Percentiles rank a stretch among this genome's conserved stretches.
phyloP scores from a whole-genome alignment of 2,113 vertebrate genomes.

The Silurus asotus region DNA sequence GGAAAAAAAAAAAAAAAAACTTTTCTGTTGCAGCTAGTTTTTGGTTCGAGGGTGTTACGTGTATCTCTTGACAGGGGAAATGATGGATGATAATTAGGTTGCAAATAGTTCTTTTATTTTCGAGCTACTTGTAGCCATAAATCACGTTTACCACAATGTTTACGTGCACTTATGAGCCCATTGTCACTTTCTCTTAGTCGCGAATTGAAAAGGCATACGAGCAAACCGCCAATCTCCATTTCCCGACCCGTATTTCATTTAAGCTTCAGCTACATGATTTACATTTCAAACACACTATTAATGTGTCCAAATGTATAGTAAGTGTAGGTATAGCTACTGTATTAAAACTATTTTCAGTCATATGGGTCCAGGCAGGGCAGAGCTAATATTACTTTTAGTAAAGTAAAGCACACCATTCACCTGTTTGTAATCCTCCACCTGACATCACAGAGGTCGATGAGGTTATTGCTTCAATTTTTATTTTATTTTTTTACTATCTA shows the following conservation, averaged over 20 bases:
- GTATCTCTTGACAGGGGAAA: slow-evolving; percentile 57
- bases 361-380: neutral
- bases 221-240: slow-evolving; percentile 58
- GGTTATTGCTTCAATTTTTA: neutral
- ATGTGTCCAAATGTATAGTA: neutral
- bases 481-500: neutral
- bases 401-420: slow-evolving; percentile 21
- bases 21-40: slow-evolving; percentile 32
- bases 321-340: neutral
- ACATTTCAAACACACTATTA: neutral
- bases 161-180: slow-evolving; percentile 66
- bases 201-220: slow-evolving; percentile 54
- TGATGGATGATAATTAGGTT: slow-evolving; percentile 69
- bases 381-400: slow-evolving; percentile 27
- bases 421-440: neutral
- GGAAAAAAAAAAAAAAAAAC: slow-evolving; percentile 28
- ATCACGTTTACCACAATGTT: slow-evolving; percentile 65
- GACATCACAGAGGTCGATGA: neutral
- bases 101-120: slow-evolving; percentile 66
- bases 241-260: slow-evolving; percentile 14
- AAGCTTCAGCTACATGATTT: neutral
- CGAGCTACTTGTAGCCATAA: slow-evolving; percentile 58
- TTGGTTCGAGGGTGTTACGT: slow-evolving; percentile 61
- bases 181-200: slow-evolving; percentile 63
- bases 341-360: neutral